A percentile compares a stretch with the other conserved stretches of the same genome.
phyloP scores from a whole-genome alignment of 2,113 vertebrate genomes.

The Menidia beryllina region DNA sequence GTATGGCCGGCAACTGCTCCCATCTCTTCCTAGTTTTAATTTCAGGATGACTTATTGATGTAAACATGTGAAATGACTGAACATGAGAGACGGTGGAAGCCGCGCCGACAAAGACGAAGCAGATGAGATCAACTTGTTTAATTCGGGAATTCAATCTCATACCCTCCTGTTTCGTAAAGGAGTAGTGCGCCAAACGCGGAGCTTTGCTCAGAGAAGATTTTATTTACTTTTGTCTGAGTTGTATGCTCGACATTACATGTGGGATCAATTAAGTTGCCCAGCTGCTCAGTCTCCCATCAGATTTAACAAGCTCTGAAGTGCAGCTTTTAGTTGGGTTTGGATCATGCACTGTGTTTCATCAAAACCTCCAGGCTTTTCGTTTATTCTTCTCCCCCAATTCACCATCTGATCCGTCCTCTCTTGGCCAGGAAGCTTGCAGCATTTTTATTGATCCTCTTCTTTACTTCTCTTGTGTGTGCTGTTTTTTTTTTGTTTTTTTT shows the following conservation, averaged over 20 bases:
- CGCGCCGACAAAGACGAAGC: background rate
- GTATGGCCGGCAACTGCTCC: background rate
- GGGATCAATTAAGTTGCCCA: slow-evolving; percentile 58
- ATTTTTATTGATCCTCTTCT: slow-evolving; percentile 39
- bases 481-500: slow-evolving; percentile 20
- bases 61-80: slow-evolving; percentile 55
- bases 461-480: no score
- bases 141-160: slow-evolving; percentile 11
- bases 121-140: background rate
- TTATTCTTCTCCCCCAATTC: slow-evolving; percentile 24
- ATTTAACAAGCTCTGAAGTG: slow-evolving; percentile 20
- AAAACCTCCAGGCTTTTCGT: slow-evolving; percentile 34
- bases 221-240: slow-evolving; percentile 18
- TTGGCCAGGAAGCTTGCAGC: slow-evolving; percentile 21
- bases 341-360: slow-evolving; percentile 21
- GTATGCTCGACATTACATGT: slow-evolving; percentile 31
- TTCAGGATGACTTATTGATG: slow-evolving; percentile 14
- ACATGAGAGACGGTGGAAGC: slow-evolving; percentile 34
- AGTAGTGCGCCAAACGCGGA: slow-evolving; percentile 4
- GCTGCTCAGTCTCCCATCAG: slow-evolving; percentile 48
- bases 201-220: slow-evolving; percentile 9
- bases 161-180: slow-evolving; percentile 4
- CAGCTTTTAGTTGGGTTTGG: slow-evolving; percentile 20
- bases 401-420: slow-evolving; percentile 31
- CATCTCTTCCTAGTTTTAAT: slow-evolving; percentile 10